Evolutionary conservation across 2,888 invertebrate species (phyloP), one percentile per base, ranked within the genome.

Genomic region (Craniophora ligustri): DNA sequence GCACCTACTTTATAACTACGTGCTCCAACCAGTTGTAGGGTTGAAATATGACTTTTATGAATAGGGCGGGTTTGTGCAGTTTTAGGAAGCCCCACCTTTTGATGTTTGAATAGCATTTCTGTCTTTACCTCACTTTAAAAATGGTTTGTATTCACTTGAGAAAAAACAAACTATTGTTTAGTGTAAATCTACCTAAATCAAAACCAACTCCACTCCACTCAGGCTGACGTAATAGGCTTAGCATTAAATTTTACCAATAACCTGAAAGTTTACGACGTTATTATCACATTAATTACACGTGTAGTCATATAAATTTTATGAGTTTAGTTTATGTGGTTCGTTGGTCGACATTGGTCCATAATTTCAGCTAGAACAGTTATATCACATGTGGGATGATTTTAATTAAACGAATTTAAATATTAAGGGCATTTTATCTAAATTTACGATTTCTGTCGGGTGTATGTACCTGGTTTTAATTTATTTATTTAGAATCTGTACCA

Each of bases 21-120:
- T 55, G 61, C 56, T 65, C 71, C 53, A 34, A 69, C 46, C 70
- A 57, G 62, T 70, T 66, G 69, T 62, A 55, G 50, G 59, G 59
- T 46, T 79, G 77, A 76, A 73, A 76, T 77, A 79, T 71, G 69
- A 70, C 64, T 76, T 71, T 73, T 68, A 62, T 62, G 73, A 75
- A 71, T 65, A 67, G 64, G 65, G 57, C 47, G 55, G 65, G 64
- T 73, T 77, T 70, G 57, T 66, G 63, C 40, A 65, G 59, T 45
- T 68, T 73, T 65, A 62, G 65, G 69, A 55, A 60, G 65, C 51
- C 55, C 21, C 41, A 61, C 57, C 64, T 67, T 76, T 79, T 73
- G 63, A 68, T 71, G 61, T 72, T 69, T 67, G 61, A 64, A 51
- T 47, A 56, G 35, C 53, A 63, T 67, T 69, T 48, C 44, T 40